Evolutionary conservation across 2,888 invertebrate species (phyloP), one percentile per base, ranked within the genome.

Genomic region (Rhimphoctona megacephalus): DNA sequence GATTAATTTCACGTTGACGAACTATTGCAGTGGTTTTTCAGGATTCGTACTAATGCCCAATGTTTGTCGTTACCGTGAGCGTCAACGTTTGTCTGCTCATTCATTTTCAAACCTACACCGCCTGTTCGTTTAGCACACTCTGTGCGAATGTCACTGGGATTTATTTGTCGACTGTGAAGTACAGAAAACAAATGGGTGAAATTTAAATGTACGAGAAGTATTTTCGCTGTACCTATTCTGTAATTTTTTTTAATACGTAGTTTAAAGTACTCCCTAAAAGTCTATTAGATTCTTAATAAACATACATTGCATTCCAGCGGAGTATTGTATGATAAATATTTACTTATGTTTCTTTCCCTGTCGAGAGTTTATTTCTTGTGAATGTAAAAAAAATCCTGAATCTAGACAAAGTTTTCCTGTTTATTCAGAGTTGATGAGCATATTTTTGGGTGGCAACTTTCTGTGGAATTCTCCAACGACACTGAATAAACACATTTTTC

Each of bases 51-150:
- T 88, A 86, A 86, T 84, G 81, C 81, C 73, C 74, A 57, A 66
- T 83, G 72, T 78, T 83, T 81, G 81, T 22, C 54, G 80, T 78
- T 74, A 49, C 78, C 79, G 30, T 67, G 66, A 72, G 33, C 46
- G 39, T 67, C 19, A 30, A 49, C 67, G 61, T 73, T 61, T 36
- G 73, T 25, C 64, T 69, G 61, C 69, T 76, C 72, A n/a, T 80
- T 49, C 78, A 52, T 61, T 77, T 80, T 78, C 81, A 57, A 73
- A 61, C 79, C 61, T 70, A 33, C 85, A 86, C 86, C 85, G 87
- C 81, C 85, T 89, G 87, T 90, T 89, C 88, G 89, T 90, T 90
- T 88, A 72, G 39, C 43, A 88, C 81, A 84, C 88, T 87, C 77
- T 79, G 86, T 83, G 74, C 69, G 84, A 81, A 84, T 84, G 84